Base-by-base conservation (phyloP, 2,888 invertebrate species). In the Sarcophaga carnaria region DNA sequence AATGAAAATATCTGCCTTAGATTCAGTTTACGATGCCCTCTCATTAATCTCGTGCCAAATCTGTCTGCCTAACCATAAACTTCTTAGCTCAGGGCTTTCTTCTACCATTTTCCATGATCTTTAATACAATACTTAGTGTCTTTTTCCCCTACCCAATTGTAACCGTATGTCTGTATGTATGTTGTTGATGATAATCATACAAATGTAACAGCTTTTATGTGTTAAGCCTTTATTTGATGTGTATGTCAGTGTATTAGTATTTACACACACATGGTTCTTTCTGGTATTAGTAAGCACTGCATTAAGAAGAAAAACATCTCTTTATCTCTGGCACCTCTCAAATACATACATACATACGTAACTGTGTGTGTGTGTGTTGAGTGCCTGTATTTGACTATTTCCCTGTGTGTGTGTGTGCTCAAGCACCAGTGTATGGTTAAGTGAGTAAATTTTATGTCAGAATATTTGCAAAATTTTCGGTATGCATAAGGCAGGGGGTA, bases 191-290 rank as follows among this genome's bases (percentile, higher is more conserved):
- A 37, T 17, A n/a, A 67, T 67, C 45, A 67, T 45, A 11, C n/a
- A 67, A 45, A 67, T 67, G 20, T 67, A 45, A 17, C 67, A 45
- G 45, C 67, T 67, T 45, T 17, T 20, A 67, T 67, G 67, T 67
- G 45, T 67, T 45, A 20, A 67, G 67, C 45, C 45, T 67, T 67
- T 67, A 20, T 67, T 14, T 67, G 45, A 20, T n/a, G 47, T 20
- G 17, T 17, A 64, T 10, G 20, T 22, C 12, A 20, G 11, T 12
- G 14, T 37, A 20, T 67, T 20, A 5, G 37, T 20, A 47, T 67
- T n/a, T 67, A 37, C 37, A 37, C 37, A 37, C 37, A 37, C 37
- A 37, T 37, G 37, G 37, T 37, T 2, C 10, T 37, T 37, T 37
- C 37, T 37, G 37, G 37, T 10, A 37, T 37, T 37, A 37, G 37